A percentile compares a stretch with the other conserved stretches of the same genome.
Conservation (phyloP, 2,797 vertebrate genomes). For the Toxotes lorentzi region DNA sequence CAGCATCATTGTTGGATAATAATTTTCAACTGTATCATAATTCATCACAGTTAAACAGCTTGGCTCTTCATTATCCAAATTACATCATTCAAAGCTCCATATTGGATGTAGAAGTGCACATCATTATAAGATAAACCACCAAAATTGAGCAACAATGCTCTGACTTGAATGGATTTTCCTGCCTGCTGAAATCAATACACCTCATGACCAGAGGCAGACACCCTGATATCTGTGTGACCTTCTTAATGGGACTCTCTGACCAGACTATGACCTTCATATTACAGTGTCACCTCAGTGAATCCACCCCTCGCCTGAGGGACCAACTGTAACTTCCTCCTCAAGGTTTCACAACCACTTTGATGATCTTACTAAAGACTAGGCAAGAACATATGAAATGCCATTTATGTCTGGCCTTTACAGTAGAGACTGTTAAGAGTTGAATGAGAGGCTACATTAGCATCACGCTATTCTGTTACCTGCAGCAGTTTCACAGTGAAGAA, state of each 20-base stretch:
- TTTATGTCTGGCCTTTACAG: constrained; percentile 4
- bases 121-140: constrained; percentile 32
- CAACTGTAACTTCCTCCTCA: constrained; percentile 48
- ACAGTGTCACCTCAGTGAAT: constrained; percentile 28
- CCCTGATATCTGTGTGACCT: constrained; percentile 65
- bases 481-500: constrained; percentile 14
- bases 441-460: background rate
- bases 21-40: constrained; percentile 14
- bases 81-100: constrained; percentile 40
- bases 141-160: constrained; percentile 20
- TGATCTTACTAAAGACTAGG: constrained; percentile 23
- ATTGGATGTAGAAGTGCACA: constrained; percentile 28
- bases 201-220: constrained; percentile 39
- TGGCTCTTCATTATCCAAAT: constrained; percentile 13
- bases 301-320: constrained; percentile 50
- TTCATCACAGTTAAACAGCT: constrained; percentile 18
- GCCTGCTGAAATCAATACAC: constrained; percentile 52
- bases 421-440: background rate
- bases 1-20: constrained; percentile 16
- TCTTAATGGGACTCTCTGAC: constrained; percentile 53
- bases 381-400: constrained; percentile 1
- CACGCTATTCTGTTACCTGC: constrained; percentile 20
- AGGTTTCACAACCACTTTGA: constrained; percentile 42
- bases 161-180: constrained; percentile 47
- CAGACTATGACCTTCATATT: constrained; percentile 51